Evolutionary conservation across 2,888 invertebrate species (phyloP).

Genomic region (Chrysodeixis includens): DNA sequence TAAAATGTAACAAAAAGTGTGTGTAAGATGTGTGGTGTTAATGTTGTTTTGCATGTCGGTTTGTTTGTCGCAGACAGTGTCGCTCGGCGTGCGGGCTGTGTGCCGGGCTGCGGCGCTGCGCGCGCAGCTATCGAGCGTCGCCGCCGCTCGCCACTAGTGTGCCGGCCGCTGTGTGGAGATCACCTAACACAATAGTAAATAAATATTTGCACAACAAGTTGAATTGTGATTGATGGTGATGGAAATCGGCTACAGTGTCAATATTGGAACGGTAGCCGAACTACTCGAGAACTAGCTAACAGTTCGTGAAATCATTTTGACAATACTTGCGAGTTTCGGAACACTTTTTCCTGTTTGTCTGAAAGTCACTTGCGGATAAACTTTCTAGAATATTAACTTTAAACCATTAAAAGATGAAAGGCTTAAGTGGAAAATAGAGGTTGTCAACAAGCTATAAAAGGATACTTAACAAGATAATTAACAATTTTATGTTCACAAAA

Average conservation of each 20-base stretch:
- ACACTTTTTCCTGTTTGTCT: neutral
- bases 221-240: conserved; percentile 15
- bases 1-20: conserved; percentile 54
- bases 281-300: neutral
- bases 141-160: conserved; percentile 50
- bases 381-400: neutral
- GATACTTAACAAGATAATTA: conserved; percentile 39
- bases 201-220: conserved; percentile 35
- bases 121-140: conserved; percentile 82
- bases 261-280: neutral
- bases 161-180: conserved; percentile 32
- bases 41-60: conserved; percentile 28
- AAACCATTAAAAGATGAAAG: neutral
- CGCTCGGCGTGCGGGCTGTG: conserved; percentile 16
- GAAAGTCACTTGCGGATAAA: neutral
- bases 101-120: conserved; percentile 70
- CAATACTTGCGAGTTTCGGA: neutral
- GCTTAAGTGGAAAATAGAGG: neutral
- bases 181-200: conserved; percentile 30
- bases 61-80: conserved; percentile 37
- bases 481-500: conserved; percentile 28
- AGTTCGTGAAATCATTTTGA: neutral
- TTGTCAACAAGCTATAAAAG: neutral
- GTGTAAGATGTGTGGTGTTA: conserved; percentile 27
- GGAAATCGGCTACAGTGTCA: neutral